Percentiles rank a stretch among this genome's conserved stretches.
phyloP scores from a whole-genome alignment of 2,113 vertebrate genomes.

The Cyprinus carpio region DNA sequence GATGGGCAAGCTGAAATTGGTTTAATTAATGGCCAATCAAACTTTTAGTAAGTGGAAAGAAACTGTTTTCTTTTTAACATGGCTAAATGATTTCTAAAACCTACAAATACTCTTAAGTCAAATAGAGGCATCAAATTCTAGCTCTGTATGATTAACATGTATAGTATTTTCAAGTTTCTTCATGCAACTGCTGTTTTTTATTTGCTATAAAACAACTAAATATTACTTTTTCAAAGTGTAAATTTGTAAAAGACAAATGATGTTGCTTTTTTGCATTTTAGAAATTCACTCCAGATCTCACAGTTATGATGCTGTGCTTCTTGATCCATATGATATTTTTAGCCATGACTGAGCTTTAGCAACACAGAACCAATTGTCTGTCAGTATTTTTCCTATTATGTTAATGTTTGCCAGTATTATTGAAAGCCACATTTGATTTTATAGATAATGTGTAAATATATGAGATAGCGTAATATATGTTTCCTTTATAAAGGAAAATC shows the following conservation, averaged over 20 bases:
- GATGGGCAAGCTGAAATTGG: neutral
- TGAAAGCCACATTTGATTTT: neutral
- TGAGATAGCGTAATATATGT: neutral
- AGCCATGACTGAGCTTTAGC: neutral
- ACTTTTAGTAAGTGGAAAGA: neutral
- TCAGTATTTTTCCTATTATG: neutral
- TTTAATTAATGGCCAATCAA: conserved; percentile 15
- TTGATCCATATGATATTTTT: neutral
- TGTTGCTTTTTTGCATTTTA: conserved; percentile 16
- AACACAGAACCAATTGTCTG: neutral
- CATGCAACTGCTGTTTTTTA: neutral
- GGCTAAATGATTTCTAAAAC: neutral
- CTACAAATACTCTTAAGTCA: neutral
- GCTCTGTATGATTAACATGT: neutral
- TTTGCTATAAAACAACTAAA: neutral
- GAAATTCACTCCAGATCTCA: conserved; percentile 1
- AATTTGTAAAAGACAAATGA: neutral
- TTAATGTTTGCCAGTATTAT: neutral
- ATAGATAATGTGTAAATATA: neutral
- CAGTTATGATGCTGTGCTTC: neutral
- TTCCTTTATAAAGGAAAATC: conserved; percentile 12
- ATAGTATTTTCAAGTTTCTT: neutral
- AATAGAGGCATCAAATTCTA: neutral
- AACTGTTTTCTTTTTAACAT: neutral
- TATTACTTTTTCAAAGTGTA: neutral